These are phyloP conservation scores for Eristalinus aeneus DNA, from an alignment of 2,888 invertebrate species.

Conservation along the genomic window DNA sequence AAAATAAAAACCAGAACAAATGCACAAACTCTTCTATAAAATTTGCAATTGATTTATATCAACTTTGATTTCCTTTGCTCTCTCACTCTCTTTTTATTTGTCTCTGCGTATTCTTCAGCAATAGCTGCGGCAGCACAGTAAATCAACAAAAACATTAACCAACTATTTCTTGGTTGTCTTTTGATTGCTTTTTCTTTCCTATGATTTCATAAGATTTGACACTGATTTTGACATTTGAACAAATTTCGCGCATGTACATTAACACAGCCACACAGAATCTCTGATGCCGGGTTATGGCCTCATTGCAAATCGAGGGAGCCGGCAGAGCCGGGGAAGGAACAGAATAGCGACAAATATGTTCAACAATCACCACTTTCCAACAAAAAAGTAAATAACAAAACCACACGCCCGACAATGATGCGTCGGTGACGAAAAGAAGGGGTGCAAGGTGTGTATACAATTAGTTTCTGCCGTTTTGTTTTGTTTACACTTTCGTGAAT, in stretches of 20 bases:
- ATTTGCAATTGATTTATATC: constrained; percentile 23
- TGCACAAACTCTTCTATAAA: not conserved
- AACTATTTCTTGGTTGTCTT: constrained; percentile 2
- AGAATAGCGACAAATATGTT: not conserved
- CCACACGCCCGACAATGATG: not conserved
- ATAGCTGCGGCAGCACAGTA: not conserved
- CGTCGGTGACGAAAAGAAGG: not conserved
- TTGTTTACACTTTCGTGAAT: constrained; percentile 4
- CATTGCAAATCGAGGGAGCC: not conserved
- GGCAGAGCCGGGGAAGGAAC: not conserved
- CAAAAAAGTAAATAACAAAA: constrained; percentile 2
- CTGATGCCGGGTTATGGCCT: not conserved
- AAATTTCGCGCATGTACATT: constrained; percentile 6
- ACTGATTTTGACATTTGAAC: constrained; percentile 45
- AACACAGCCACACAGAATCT: not conserved
- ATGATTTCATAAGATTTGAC: constrained; percentile 22
- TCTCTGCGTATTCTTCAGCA: not conserved
- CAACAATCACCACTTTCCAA: not conserved
- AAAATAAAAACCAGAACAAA: not conserved
- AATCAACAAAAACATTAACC: not conserved
- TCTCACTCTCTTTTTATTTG: not conserved
- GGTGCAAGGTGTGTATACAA: not conserved
- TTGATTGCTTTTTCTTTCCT: not conserved
- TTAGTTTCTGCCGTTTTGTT: constrained; percentile 17
- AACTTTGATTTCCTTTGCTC: not conserved